Percentiles rank a stretch among this genome's conserved stretches.
phyloP scores from a whole-genome alignment of 1,140 invertebrate species.

The Nebria ingens region DNA sequence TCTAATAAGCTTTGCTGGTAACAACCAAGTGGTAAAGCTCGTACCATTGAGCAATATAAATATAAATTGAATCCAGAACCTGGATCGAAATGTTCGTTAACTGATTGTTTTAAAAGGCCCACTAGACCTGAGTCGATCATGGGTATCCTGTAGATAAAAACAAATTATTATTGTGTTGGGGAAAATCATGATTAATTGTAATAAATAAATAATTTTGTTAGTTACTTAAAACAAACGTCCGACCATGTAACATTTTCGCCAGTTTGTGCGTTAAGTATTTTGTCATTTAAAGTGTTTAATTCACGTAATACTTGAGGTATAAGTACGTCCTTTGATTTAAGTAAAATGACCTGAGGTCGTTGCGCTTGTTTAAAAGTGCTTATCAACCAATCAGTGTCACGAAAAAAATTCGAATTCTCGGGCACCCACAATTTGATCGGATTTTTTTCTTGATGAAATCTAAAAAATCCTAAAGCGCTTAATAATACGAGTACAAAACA shows the following conservation, averaged over 20 bases:
- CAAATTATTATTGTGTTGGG: no score
- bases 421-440: conserved; percentile 65
- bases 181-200: conserved; percentile 4
- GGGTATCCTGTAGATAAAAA: conserved; percentile 12
- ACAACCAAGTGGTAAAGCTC: conserved; percentile 40
- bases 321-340: conserved; percentile 56
- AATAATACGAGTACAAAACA: conserved; percentile 41
- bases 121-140: conserved; percentile 1
- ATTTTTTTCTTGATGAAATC: conserved; percentile 51
- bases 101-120: not conserved
- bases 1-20: conserved; percentile 55
- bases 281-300: conserved; percentile 26
- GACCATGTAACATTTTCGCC: conserved; percentile 11
- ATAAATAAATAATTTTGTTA: not conserved
- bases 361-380: conserved; percentile 52
- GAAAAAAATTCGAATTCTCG: conserved; percentile 51
- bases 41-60: conserved; percentile 47
- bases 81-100: conserved; percentile 38
- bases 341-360: conserved; percentile 47
- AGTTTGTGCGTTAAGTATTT: not conserved
- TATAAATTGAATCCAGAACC: conserved; percentile 39
- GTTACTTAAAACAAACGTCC: conserved; percentile 20
- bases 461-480: conserved; percentile 43
- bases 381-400: conserved; percentile 60
- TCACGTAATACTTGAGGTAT: conserved; percentile 39